Evolutionary conservation across 2,888 invertebrate genomes (phyloP).

Genomic region (Mythimna albipuncta): DNA sequence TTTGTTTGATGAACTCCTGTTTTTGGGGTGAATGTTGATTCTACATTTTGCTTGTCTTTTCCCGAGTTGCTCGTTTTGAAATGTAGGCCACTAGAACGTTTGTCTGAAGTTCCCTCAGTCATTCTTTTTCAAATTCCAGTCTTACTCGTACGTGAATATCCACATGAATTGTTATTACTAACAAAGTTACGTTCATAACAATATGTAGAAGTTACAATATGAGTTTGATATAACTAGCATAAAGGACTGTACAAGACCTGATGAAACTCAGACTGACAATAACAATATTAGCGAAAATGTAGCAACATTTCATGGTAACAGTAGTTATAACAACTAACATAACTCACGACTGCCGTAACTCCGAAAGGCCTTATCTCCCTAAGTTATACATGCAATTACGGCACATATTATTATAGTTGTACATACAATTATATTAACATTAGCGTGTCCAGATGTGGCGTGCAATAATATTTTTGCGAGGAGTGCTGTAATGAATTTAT

Average conservation of each 20-base stretch:
- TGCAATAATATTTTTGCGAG: constrained; percentile 78
- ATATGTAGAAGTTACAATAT: constrained; percentile 25
- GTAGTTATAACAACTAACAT: constrained; percentile 53
- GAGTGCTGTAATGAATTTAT: constrained; percentile 78
- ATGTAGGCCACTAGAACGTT: constrained; percentile 7
- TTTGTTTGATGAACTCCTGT: constrained; percentile 39
- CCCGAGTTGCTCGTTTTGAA: constrained; percentile 9
- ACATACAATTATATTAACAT: constrained; percentile 63
- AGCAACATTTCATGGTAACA: constrained; percentile 52
- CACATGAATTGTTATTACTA: constrained; percentile 6
- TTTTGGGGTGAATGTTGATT: constrained; percentile 27
- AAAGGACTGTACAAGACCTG: constrained; percentile 38
- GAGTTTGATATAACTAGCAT: constrained; percentile 24
- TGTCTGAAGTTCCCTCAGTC: not conserved
- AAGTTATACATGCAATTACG: constrained; percentile 59
- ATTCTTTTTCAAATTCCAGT: not conserved
- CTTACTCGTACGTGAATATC: not conserved
- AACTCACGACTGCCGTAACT: constrained; percentile 42
- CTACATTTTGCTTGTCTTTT: constrained; percentile 41
- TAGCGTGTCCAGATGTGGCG: constrained; percentile 72
- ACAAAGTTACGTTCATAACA: constrained; percentile 21
- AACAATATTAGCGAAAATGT: constrained; percentile 51
- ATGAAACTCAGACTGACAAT: constrained; percentile 56
- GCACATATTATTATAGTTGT: constrained; percentile 58
- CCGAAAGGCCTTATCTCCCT: constrained; percentile 44